Base-by-base conservation (phyloP, 2,888 invertebrate species). In the Ichneumon xanthorius region DNA sequence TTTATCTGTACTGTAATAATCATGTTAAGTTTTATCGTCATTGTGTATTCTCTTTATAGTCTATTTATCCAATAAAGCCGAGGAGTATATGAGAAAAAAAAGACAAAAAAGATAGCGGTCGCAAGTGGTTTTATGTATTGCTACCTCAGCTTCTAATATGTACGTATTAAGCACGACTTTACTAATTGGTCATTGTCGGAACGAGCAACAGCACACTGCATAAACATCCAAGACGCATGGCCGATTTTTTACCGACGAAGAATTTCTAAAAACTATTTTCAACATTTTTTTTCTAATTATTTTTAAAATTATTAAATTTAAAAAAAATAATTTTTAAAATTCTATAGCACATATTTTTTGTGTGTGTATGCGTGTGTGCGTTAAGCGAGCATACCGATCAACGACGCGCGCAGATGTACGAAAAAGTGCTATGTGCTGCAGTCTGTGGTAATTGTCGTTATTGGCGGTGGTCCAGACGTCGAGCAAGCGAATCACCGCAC, bases 31-130 rank as follows among this genome's bases (percentile, higher is more conserved):
- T 85, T 85, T 48, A 82, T 76, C 77, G 79, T 82, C 67, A 77
- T 68, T 85, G 80, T 82, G 65, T 81, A 79, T 79, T 48, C 71
- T 75, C 79, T 75, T 80, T 75, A 82, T 71, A 80, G 79, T 82
- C 80, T 73, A 63, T 72, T 72, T 77, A 77, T 82, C 79, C 45
- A 68, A 85, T 82, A 85, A 85, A 85, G 80, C 82, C 82, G 72
- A 85, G 76, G 80, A 67, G 79, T 76, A 73, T 84, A 37, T 65
- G 50, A 76, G 30, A 75, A 75, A 73, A 45, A 58, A 40, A 45
- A 40, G 11, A 40, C 9, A 14, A 48, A 48, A 48, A 50, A 73
- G 48, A 76, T 76, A 73, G 53, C 63, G 75, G 55, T 76, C 63
- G 85, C 80, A 78, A 78, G 67, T 80, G 65, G 40, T 53, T 50